Percentiles rank a stretch among this genome's conserved stretches.
phyloP scores from a whole-genome alignment of 2,113 vertebrate species.

The Leiothrix lutea region DNA sequence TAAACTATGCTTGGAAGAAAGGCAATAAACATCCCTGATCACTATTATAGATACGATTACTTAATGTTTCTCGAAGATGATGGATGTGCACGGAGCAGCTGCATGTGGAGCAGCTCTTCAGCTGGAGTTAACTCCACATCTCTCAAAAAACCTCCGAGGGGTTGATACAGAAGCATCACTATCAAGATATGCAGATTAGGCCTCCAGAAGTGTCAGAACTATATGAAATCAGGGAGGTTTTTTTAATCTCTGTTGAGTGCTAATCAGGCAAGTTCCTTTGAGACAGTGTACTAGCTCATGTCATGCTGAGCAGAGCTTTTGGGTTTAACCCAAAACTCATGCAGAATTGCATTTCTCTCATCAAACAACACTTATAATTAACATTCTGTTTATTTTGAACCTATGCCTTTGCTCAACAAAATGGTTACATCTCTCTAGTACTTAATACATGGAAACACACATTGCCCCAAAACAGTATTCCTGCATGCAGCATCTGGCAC shows the following conservation, averaged over 20 bases:
- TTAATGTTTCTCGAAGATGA: background rate
- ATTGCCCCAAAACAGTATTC: background rate
- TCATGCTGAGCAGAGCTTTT: background rate
- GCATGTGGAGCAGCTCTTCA: background rate
- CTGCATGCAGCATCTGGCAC: background rate
- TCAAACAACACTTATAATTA: background rate
- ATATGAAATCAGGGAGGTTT: background rate
- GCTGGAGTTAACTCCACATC: background rate
- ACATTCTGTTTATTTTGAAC: background rate
- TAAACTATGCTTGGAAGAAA: background rate
- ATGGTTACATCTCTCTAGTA: background rate
- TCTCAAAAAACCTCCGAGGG: background rate
- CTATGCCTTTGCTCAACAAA: background rate
- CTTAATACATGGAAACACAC: background rate
- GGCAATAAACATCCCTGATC: background rate
- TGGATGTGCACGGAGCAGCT: rapidly evolving
- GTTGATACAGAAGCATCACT: background rate
- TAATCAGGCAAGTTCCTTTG: background rate
- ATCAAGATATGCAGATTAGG: background rate
- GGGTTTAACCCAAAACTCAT: background rate
- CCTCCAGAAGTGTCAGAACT: background rate
- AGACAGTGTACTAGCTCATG: rapidly evolving
- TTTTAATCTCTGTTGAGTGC: background rate
- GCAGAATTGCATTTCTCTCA: background rate
- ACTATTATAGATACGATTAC: background rate